Percentiles rank a stretch among this genome's conserved stretches.
Conservation (phyloP, 2,797 vertebrate species). For the Halcyon leucocephala region DNA sequence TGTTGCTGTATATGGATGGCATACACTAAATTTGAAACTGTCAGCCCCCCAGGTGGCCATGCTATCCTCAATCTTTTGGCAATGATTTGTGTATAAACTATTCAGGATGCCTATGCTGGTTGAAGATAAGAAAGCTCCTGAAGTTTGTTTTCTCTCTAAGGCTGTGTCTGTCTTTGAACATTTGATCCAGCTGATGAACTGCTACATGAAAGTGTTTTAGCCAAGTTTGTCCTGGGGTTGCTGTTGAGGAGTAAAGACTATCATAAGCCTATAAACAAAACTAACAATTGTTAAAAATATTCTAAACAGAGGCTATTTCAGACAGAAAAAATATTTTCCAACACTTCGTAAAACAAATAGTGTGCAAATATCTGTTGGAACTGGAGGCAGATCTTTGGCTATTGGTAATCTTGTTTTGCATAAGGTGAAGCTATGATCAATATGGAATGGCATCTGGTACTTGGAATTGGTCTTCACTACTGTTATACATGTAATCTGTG, state of each 20-base stretch:
- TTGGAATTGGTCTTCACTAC: background rate
- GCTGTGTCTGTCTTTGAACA: background rate
- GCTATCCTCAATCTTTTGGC: background rate
- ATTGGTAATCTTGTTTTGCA: background rate
- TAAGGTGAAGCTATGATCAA: background rate
- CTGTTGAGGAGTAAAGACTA: background rate
- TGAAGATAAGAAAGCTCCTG: constrained; percentile 27
- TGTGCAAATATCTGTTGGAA: background rate
- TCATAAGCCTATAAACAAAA: background rate
- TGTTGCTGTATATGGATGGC: background rate
- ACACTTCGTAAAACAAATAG: background rate
- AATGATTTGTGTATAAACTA: constrained; percentile 24
- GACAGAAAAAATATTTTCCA: background rate
- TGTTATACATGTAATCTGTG: background rate
- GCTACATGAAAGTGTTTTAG: background rate
- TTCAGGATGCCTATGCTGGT: background rate
- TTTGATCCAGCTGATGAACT: constrained; percentile 7
- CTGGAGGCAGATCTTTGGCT: background rate
- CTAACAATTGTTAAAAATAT: background rate
- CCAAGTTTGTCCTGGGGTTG: background rate
- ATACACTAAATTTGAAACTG: background rate
- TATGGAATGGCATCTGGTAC: background rate
- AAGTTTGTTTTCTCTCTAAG: constrained; percentile 4
- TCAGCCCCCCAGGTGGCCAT: background rate
- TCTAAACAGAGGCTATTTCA: background rate